A percentile compares a stretch with the other conserved stretches of the same genome.
Conservation (phyloP, 2,113 vertebrate species). For the Paradoxurus hermaphroditus region DNA sequence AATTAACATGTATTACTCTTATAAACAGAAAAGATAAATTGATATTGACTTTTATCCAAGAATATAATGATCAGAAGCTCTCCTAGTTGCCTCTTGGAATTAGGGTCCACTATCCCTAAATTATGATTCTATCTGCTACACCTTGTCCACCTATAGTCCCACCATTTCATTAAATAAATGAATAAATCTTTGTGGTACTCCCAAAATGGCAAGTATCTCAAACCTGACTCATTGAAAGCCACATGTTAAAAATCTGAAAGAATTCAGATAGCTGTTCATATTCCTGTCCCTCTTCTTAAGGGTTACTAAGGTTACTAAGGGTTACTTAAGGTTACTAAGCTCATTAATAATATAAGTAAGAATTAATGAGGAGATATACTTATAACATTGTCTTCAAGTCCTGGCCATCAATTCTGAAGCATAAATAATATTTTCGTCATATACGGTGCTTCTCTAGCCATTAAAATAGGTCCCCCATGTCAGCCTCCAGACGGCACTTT, state of each 20-base stretch:
- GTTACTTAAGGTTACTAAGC: too few relatives aligned
- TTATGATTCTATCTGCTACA: rapidly evolving
- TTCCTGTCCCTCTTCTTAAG: not conserved
- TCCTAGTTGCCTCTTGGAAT: not conserved
- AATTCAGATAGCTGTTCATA: not conserved
- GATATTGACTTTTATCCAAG: not conserved
- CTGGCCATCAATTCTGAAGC: not conserved
- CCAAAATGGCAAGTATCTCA: not conserved
- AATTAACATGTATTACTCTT: not conserved
- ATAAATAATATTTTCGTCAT: not conserved
- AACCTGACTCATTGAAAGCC: not conserved
- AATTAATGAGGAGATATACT: not conserved
- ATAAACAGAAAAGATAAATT: not conserved
- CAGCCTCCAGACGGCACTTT: not conserved
- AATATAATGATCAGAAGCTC: not conserved
- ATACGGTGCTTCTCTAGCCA: not conserved
- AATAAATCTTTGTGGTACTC: not conserved
- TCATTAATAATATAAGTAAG: not conserved
- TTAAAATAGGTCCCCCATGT: not conserved
- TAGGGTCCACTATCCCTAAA: not conserved
- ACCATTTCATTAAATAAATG: not conserved
- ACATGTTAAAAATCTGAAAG: not conserved
- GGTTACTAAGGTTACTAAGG: too few relatives aligned
- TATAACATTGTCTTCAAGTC: not conserved
- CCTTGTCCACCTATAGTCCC: not conserved